Conservation (phyloP, 1,140 invertebrate species). For the Glossosoma conforme region DNA sequence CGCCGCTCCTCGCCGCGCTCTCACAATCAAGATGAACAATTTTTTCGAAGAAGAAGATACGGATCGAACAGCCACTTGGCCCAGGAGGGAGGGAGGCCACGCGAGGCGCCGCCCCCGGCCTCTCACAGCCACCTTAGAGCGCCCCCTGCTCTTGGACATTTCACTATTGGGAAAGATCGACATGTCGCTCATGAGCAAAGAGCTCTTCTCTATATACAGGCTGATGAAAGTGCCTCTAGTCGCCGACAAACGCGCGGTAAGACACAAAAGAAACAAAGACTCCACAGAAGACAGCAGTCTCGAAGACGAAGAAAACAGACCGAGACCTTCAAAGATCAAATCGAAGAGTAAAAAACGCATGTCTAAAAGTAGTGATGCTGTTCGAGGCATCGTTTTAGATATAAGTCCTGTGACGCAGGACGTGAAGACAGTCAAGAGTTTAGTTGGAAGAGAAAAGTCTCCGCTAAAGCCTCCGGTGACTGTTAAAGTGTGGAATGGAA, state of each 20-base stretch:
- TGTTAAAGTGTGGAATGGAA: not conserved
- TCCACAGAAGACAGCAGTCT: not conserved
- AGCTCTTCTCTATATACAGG: constrained; percentile 38
- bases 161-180: constrained; percentile 52
- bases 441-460: constrained; percentile 17
- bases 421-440: not conserved
- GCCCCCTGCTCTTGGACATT: constrained; percentile 52
- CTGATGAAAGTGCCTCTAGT: constrained; percentile 21
- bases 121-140: constrained; percentile 55
- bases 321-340: constrained; percentile 10
- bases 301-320: constrained; percentile 13
- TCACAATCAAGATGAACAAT: constrained; percentile 29
- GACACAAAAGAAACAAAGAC: constrained; percentile 1
- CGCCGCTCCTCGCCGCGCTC: constrained; percentile 9
- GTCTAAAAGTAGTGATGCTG: not conserved
- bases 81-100: constrained; percentile 36
- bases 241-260: constrained; percentile 1
- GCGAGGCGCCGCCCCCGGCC: constrained; percentile 39
- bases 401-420: constrained; percentile 6
- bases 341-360: constrained; percentile 6
- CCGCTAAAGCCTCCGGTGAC: constrained; percentile 16
- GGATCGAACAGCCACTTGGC: constrained; percentile 37
- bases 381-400: constrained; percentile 11
- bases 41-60: constrained; percentile 31
- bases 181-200: constrained; percentile 56